Evolutionary conservation across 2,888 invertebrate genomes (phyloP), one percentile per base, ranked within the genome.

Genomic region (Silvanus unidentatus): DNA sequence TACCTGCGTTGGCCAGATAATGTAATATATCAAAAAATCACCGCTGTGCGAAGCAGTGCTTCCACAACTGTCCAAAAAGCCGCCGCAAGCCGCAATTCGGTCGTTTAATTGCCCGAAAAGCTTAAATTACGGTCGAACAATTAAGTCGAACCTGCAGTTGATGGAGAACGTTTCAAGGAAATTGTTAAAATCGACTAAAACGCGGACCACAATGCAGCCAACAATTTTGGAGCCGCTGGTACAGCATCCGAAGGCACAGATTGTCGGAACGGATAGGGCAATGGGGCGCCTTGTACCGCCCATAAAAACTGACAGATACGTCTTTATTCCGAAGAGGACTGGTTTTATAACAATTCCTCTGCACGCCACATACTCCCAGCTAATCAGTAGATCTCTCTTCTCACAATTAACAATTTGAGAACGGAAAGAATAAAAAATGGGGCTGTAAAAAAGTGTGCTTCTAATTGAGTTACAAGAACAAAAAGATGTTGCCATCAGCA

Each of bases 301-400:
- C 64, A 67, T 65, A 69, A 68, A 68, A 69, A 62, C 66, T 69
- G 69, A 70, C 69, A 68, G 68, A 66, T 68, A 70, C 66, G 69
- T 70, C 69, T 70, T 68, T 68, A 69, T 69, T 67, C 63, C 66
- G 59, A 58, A 57, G 62, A 37, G 42, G 52, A 64, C 65, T 64
- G 65, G 65, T 64, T 65, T 49, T 53, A 43, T 12, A 13, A 11
- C 37, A 22, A 22, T 12, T n/a, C 15, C 37, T 37, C 37, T 37
- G 14, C 37, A 12, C 12, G 37, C 37, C 12, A 37, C 37, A 37
- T 15, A 22, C 22, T 22, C 22, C 4, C 22, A 37, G 37, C 16
- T 16, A 13, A 9, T 12, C 12, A 37, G 15, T 37, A 37, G 12
- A 37, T 15, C 37, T 15, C 14, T 37, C 9, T n/a, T n/a, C 10